Evolutionary conservation across 2,797 vertebrate species (phyloP).

Genomic region (Tamandua tetradactyla): DNA sequence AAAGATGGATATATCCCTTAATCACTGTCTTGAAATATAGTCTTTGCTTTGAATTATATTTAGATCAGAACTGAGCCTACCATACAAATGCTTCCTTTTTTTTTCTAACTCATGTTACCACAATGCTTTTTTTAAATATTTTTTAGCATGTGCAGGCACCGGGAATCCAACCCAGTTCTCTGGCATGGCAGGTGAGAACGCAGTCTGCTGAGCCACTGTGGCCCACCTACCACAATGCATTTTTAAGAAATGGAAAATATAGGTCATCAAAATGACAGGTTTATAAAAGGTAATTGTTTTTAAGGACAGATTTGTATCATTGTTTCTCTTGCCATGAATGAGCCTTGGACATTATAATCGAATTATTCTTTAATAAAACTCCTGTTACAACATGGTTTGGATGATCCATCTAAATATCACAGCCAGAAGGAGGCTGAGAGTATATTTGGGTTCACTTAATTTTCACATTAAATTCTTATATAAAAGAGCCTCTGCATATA

Average conservation of each 20-base stretch:
- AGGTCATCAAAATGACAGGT: background rate
- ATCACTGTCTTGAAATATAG: background rate
- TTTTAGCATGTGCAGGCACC: too few species aligned
- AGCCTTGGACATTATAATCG: background rate
- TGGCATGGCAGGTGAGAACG: too few species aligned
- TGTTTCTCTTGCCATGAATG: background rate
- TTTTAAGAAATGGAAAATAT: slow-evolving; percentile 35
- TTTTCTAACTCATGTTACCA: background rate
- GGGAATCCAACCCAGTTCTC: too few species aligned
- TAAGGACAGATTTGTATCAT: background rate
- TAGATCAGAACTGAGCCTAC: background rate
- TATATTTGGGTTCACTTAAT: background rate
- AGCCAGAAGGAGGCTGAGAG: background rate
- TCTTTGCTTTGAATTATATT: background rate
- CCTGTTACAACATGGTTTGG: background rate
- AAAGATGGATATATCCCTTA: background rate
- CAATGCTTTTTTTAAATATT: background rate
- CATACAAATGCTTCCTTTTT: background rate
- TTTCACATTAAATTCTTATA: background rate
- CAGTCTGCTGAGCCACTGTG: too few species aligned
- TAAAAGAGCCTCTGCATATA: background rate
- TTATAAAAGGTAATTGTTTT: background rate
- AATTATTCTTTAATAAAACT: background rate
- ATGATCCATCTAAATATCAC: background rate
- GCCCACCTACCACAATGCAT: background rate